Evolutionary conservation across 2,797 vertebrate species (phyloP), one percentile per base, ranked within the genome.

Genomic region (Manis javanica): DNA sequence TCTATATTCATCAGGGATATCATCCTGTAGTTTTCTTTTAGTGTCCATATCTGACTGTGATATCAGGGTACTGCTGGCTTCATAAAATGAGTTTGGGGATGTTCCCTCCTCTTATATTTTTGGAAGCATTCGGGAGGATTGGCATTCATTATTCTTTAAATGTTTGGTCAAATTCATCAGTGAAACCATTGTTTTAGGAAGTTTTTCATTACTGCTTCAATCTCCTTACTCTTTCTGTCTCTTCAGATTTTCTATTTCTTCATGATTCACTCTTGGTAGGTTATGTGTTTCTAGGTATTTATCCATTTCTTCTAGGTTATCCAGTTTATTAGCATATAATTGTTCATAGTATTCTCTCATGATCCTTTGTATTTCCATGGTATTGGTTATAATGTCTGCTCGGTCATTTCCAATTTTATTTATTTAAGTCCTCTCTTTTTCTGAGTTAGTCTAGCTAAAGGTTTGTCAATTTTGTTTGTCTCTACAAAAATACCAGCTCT

Each of bases 211-310:
- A 53, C 24, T 53, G 34, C 78, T 39, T 53, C 72, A 89, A 39
- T n/a, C 24, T 64, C 24, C 46, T 88, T 31, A 63, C 34, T 51
- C 7, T 78, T 64, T 89, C 21, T 53, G 49, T 55, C 26, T 78
- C 18, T 88, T 88, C n/a, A 24, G 72, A 89, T 89, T 89, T 39
- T 83, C 24, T 75, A 10, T 53, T 78, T 89, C 46, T 89, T 66
- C 24, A 53, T 51, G n/a, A 64, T 21, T 75, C 46, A 39, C 18
- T 31, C 34, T 66, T 77, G 18, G 87, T 37, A 66, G 34, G 19
- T 66, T 89, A 26, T 39, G 39, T 77, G 12, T 64, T 89, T 77
- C 72, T 64, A 66, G n/a, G n/a, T 64, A 66, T 89, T 64, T 77
- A 77, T 89, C 59, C 18, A 53, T 77, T 77, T 88, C 57, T 88